Evolutionary conservation across 1,140 invertebrate genomes (phyloP), one percentile per base, ranked within the genome.

Genomic region (Drosophila arizonae): DNA sequence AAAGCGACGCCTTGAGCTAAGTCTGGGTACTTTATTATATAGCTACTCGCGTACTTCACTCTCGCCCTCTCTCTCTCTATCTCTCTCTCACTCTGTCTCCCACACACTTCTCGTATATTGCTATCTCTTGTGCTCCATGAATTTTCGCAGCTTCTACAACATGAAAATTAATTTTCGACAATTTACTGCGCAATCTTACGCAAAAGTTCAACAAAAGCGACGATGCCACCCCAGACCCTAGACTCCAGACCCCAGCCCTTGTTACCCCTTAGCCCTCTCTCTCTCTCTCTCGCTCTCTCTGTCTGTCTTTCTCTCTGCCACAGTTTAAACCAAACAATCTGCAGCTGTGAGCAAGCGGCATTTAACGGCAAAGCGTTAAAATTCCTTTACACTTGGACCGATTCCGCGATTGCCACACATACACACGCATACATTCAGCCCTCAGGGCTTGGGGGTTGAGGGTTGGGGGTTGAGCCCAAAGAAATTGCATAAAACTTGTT

Each of bases 111-210:
- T 46, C 8, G n/a, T 0, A 1, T 57, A 48, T 60, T 26, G 48
- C 72, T 28, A 60, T 62, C 71, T 73, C 46, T 57, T 41, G 52
- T 30, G 60, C 57, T 39, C 54, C 43, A 63, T 58, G 79, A 84
- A 88, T 80, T 88, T 88, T 88, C 43, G 84, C 84, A 75, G 84
- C 77, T 84, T 88, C 87, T 84, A 46, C 79, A 88, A 84, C 84
- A 88, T 88, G 84, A 88, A 88, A 88, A 88, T 88, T 88, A 88
- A 88, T 88, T 88, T 88, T 88, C 84, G 84, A 88, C 84, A 88
- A 88, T 88, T 88, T 88, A 88, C 84, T 88, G 84, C 84, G 84
- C 84, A 88, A 88, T 88, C 84, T 88, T 88, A 88, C 77, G 84
- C 84, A 88, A 88, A 88, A 88, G 84, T 88, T 88, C 73, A 88